Evolutionary conservation across 2,113 vertebrate genomes (phyloP).

Genomic region (Anoura caudifer): DNA sequence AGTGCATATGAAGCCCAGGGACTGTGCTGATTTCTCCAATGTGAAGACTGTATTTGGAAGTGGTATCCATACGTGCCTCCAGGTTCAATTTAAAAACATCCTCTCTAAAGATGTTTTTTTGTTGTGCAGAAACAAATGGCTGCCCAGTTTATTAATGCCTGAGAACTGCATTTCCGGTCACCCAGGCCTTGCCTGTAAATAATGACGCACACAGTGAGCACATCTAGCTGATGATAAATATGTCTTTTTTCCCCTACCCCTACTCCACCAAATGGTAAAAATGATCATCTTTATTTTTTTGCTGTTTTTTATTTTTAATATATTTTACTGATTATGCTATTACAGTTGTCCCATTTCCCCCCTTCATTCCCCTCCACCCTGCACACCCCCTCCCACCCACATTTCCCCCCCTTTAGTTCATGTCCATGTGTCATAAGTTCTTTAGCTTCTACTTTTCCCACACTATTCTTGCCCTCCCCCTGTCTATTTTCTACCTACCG

Average conservation of each 20-base stretch:
- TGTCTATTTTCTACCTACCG: too few relatives aligned
- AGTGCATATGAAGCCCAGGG: not conserved
- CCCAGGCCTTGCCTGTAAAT: constrained; percentile 88
- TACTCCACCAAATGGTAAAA: constrained; percentile 79
- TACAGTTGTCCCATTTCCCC: too few relatives aligned
- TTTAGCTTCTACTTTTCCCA: too few relatives aligned
- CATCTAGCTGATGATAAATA: constrained; percentile 88
- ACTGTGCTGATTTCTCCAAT: not conserved
- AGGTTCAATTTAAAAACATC: constrained; percentile 55
- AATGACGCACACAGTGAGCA: constrained; percentile 91
- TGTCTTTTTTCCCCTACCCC: constrained; percentile 75
- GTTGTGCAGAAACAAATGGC: constrained; percentile 92
- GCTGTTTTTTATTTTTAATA: too few relatives aligned
- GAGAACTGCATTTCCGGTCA: constrained; percentile 90
- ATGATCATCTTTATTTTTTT: constrained; percentile 79
- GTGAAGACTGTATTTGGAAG: not conserved
- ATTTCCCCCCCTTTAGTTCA: too few relatives aligned
- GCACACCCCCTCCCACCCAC: too few relatives aligned
- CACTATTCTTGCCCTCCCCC: too few relatives aligned
- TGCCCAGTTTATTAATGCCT: constrained; percentile 91
- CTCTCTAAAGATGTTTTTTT: constrained; percentile 92
- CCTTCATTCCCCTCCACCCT: too few relatives aligned
- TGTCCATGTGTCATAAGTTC: too few relatives aligned
- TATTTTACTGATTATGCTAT: too few relatives aligned
- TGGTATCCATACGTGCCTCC: not conserved